Conservation (phyloP, 1,140 invertebrate genomes). For the Anastrepha ludens region DNA sequence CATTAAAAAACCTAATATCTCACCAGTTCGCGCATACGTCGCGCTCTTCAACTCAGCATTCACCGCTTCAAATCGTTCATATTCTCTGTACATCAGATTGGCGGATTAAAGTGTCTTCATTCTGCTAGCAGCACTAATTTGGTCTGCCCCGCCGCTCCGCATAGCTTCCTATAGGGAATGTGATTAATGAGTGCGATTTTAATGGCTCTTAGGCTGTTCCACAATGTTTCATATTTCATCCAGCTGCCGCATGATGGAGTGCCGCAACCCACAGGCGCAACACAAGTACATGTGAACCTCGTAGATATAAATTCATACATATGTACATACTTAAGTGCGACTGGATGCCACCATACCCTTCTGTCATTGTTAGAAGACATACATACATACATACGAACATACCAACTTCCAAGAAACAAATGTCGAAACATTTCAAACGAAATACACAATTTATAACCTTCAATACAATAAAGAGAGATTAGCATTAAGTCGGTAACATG, state of each 20-base stretch:
- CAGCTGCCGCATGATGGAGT: slow-evolving; percentile 30
- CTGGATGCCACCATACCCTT: too few species aligned
- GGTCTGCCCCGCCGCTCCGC: background rate
- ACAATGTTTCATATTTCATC: slow-evolving; percentile 50
- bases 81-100: too few species aligned
- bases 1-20: too few species aligned
- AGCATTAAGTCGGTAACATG: slow-evolving; percentile 38
- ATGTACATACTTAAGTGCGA: background rate
- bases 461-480: slow-evolving; percentile 30
- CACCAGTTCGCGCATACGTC: too few species aligned
- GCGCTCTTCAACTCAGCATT: too few species aligned
- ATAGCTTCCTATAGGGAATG: slow-evolving; percentile 24
- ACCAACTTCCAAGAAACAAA: background rate
- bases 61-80: too few species aligned
- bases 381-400: too few species aligned
- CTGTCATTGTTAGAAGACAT: background rate
- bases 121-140: too few species aligned
- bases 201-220: slow-evolving; percentile 7
- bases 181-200: slow-evolving; percentile 42
- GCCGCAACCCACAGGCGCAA: background rate
- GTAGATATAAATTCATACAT: background rate
- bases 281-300: background rate
- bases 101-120: too few species aligned
- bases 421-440: slow-evolving; percentile 23
- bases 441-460: slow-evolving; percentile 34